phyloP scores from a whole-genome alignment of 1,140 invertebrate genomes.

The Meloidogyne hapla region DNA sequence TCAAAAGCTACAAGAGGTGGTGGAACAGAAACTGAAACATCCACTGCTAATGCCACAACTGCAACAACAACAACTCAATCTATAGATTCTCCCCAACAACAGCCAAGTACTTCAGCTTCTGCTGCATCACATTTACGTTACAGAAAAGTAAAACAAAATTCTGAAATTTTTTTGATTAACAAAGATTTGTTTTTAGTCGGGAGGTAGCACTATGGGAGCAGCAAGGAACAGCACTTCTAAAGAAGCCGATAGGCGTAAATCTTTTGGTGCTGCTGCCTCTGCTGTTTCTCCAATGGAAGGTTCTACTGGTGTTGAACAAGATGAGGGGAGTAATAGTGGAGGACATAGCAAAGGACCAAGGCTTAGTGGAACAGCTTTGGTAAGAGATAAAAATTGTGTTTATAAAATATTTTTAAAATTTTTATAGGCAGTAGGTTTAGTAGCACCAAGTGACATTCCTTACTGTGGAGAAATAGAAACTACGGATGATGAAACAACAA shows the following conservation, averaged over 20 bases:
- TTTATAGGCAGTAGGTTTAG: conserved; percentile 16
- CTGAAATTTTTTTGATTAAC: background rate
- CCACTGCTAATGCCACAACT: background rate
- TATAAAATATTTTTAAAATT: background rate
- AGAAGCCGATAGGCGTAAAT: conserved; percentile 26
- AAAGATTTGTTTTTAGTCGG: background rate
- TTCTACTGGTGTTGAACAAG: conserved; percentile 3
- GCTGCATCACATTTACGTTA: conserved; percentile 15
- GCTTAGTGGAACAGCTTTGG: conserved; percentile 21
- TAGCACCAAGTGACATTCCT: conserved; percentile 33
- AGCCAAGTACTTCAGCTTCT: conserved; percentile 26
- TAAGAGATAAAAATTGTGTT: background rate
- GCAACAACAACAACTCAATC: background rate
- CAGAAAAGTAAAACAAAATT: background rate
- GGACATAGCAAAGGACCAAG: background rate
- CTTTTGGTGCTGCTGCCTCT: conserved; percentile 23
- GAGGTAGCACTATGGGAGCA: conserved; percentile 18
- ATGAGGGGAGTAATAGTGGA: background rate
- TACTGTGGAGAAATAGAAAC: conserved; percentile 27
- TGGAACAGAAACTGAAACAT: background rate
- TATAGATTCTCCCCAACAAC: conserved; percentile 6
- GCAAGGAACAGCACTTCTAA: background rate
- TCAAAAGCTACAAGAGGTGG: background rate
- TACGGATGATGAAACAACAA: conserved; percentile 2
- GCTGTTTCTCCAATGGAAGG: conserved; percentile 7